phyloP scores from a whole-genome alignment of 2,888 invertebrate species.

The Adelphocoris suturalis region DNA sequence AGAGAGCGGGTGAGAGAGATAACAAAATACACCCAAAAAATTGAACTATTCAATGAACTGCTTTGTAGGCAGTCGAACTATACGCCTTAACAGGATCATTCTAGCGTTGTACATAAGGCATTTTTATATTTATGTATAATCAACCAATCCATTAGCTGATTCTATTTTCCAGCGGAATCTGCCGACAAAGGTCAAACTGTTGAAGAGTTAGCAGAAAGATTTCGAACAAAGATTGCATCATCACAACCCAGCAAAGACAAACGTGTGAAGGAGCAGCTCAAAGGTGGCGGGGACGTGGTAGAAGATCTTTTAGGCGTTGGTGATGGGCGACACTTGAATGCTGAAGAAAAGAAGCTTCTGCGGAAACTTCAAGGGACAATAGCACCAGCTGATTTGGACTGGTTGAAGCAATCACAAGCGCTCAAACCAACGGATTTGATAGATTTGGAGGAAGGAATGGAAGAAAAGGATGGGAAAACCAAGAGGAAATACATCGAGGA shows the following conservation, averaged over 20 bases:
- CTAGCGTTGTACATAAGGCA: too few species aligned
- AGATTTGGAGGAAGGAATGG: not conserved
- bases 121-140: too few species aligned
- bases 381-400: not conserved
- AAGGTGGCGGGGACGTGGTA: not conserved
- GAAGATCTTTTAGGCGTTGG: not conserved
- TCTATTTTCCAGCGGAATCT: too few species aligned
- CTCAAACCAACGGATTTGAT: not conserved
- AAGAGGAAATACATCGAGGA: not conserved
- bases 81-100: too few species aligned
- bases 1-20: too few species aligned
- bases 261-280: slow-evolving; percentile 1
- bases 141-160: too few species aligned
- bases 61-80: too few species aligned
- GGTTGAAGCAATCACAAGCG: not conserved
- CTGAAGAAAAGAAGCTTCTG: not conserved
- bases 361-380: not conserved
- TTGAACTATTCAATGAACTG: too few species aligned
- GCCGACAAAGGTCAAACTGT: not conserved
- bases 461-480: not conserved
- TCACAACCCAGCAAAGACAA: not conserved
- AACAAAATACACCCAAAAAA: too few species aligned
- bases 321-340: not conserved
- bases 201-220: not conserved
- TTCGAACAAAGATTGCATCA: not conserved